Percentiles rank a stretch among this genome's conserved stretches.
Conservation (phyloP, 64 coral and sea anemone genomes). For the Porites australiensis region DNA sequence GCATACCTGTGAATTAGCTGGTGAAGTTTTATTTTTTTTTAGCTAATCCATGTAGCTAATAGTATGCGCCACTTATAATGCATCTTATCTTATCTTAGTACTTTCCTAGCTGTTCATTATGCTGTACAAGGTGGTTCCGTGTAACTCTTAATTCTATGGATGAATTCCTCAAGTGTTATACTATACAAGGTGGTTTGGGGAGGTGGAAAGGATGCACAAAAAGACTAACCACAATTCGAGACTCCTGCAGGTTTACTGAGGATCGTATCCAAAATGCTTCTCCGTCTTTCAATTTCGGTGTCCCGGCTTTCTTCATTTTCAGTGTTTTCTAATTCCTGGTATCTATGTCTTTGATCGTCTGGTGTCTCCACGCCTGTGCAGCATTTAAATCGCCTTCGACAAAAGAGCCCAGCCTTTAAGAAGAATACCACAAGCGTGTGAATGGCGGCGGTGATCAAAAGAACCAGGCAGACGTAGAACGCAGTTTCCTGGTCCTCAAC, state of each 20-base stretch:
- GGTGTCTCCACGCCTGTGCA: not conserved
- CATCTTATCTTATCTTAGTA: too few relatives aligned
- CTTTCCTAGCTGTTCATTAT: too few relatives aligned
- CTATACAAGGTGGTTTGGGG: too few relatives aligned
- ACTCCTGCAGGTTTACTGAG: slow-evolving; percentile 18
- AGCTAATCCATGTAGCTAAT: too few relatives aligned
- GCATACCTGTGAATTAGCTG: too few relatives aligned
- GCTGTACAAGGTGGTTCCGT: too few relatives aligned
- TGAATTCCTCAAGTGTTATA: too few relatives aligned
- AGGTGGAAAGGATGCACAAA: not conserved
- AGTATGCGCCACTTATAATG: too few relatives aligned
- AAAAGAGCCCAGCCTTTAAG: slow-evolving; percentile 27
- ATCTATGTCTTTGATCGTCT: not conserved
- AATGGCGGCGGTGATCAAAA: not conserved
- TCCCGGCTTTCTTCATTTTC: slow-evolving; percentile 3
- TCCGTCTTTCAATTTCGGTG: slow-evolving; percentile 36
- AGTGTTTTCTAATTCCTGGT: slow-evolving; percentile 39
- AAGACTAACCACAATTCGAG: not conserved
- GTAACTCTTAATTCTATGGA: too few relatives aligned
- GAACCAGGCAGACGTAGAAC: slow-evolving; percentile 5
- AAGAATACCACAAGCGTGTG: slow-evolving; percentile 38
- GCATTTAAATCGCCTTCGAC: not conserved
- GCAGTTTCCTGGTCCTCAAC: not conserved
- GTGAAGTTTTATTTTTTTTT: too few relatives aligned
- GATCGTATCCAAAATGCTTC: slow-evolving; percentile 51